These are phyloP conservation scores for Cerceris rybyensis DNA, from an alignment of 2,888 invertebrate species.

Conservation along the genomic window DNA sequence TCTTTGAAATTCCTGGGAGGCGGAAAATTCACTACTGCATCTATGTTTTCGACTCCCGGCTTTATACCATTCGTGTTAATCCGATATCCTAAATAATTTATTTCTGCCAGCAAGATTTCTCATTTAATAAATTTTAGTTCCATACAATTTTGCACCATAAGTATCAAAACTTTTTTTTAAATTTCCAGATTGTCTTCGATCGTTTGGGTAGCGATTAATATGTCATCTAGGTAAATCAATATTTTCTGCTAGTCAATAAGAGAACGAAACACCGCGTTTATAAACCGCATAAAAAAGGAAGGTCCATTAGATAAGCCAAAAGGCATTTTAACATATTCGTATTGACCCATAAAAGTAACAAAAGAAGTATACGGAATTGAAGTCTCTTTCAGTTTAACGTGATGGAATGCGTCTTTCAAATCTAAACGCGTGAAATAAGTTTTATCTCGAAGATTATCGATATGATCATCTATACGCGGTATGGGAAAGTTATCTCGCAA, in stretches of 20 bases:
- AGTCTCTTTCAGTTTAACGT: too few species aligned
- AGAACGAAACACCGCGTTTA: neutral
- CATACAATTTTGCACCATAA: neutral
- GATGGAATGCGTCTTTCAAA: too few species aligned
- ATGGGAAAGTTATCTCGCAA: neutral
- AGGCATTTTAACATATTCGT: too few species aligned
- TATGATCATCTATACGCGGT: too few species aligned
- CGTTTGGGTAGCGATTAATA: neutral
- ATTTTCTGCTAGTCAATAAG: neutral
- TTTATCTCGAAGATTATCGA: too few species aligned
- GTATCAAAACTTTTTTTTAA: neutral
- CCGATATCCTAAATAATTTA: neutral
- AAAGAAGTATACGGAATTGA: too few species aligned
- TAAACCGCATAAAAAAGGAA: too few species aligned
- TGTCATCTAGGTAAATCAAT: slow-evolving; percentile 1
- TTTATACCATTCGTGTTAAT: neutral
- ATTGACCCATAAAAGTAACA: too few species aligned
- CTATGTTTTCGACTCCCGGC: neutral
- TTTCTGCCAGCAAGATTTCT: neutral
- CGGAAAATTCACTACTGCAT: neutral
- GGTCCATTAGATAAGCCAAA: too few species aligned
- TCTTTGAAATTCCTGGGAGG: neutral
- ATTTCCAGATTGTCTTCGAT: neutral
- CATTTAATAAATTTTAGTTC: too few species aligned
- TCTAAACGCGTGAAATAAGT: too few species aligned